Evolutionary conservation across 1,140 invertebrate genomes (phyloP).

Genomic region (Diachasmimorpha longicaudata): DNA sequence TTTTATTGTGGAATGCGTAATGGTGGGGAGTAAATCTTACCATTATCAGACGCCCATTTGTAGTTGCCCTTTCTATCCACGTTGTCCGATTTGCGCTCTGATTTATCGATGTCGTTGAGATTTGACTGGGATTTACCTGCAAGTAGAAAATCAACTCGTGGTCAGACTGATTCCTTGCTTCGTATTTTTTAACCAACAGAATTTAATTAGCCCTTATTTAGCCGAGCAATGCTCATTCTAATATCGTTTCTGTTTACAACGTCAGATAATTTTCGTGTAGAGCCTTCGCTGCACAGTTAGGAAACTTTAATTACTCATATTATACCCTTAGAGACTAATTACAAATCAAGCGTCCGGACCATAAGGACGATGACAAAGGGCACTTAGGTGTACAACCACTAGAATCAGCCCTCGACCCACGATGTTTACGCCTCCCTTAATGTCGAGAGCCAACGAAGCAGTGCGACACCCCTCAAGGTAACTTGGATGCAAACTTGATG

Average conservation of each 20-base stretch:
- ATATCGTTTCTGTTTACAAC: too few species aligned
- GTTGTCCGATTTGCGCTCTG: constrained; percentile 69
- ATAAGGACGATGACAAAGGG: background rate
- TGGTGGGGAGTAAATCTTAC: constrained; percentile 38
- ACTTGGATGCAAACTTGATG: constrained; percentile 57
- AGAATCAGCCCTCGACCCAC: constrained; percentile 45
- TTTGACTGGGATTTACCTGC: constrained; percentile 73
- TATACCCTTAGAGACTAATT: background rate
- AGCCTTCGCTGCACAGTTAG: background rate
- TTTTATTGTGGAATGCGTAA: background rate
- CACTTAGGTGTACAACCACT: constrained; percentile 42
- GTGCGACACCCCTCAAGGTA: background rate
- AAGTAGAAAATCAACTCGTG: constrained; percentile 30
- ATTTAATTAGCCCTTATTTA: too few species aligned
- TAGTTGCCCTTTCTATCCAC: constrained; percentile 51
- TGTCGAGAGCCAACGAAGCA: constrained; percentile 43
- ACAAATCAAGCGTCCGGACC: background rate
- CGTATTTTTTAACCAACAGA: too few species aligned
- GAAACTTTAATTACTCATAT: background rate
- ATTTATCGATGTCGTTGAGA: constrained; percentile 74
- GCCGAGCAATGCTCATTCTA: too few species aligned
- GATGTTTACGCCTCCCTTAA: constrained; percentile 53
- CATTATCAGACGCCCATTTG: constrained; percentile 48
- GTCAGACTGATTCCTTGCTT: background rate
- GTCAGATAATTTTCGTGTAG: background rate